Evolutionary conservation across 2,113 vertebrate genomes (phyloP).

Genomic region (Falco punctatus): DNA sequence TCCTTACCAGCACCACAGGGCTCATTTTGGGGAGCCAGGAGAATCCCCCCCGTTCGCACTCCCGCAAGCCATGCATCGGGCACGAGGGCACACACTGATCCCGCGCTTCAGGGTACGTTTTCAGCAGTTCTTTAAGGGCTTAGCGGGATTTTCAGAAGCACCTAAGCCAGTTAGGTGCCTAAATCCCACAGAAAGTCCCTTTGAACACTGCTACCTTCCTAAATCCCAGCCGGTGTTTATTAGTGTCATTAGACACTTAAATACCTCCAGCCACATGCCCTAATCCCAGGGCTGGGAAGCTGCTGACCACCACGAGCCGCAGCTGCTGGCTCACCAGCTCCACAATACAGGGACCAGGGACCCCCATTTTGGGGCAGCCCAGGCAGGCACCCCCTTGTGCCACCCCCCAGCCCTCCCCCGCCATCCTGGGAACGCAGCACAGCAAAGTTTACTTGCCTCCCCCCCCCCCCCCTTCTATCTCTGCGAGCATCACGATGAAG

Average conservation of each 20-base stretch:
- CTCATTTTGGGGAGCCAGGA: background rate
- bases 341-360: accelerated
- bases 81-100: accelerated
- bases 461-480: background rate
- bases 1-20: background rate
- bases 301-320: background rate
- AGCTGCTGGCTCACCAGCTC: background rate
- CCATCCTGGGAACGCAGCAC: accelerated
- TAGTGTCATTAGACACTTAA: background rate
- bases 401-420: background rate
- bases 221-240: background rate
- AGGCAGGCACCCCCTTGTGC: background rate
- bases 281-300: background rate
- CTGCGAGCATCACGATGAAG: accelerated
- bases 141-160: background rate
- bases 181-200: background rate
- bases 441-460: background rate
- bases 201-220: background rate
- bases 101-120: background rate
- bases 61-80: accelerated
- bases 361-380: background rate
- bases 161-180: background rate
- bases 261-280: background rate
- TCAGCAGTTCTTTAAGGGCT: background rate
- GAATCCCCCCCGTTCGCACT: background rate